Evolutionary conservation across 2,888 invertebrate genomes (phyloP), one percentile per base, ranked within the genome.

Genomic region (Ecliptopera silaceata): DNA sequence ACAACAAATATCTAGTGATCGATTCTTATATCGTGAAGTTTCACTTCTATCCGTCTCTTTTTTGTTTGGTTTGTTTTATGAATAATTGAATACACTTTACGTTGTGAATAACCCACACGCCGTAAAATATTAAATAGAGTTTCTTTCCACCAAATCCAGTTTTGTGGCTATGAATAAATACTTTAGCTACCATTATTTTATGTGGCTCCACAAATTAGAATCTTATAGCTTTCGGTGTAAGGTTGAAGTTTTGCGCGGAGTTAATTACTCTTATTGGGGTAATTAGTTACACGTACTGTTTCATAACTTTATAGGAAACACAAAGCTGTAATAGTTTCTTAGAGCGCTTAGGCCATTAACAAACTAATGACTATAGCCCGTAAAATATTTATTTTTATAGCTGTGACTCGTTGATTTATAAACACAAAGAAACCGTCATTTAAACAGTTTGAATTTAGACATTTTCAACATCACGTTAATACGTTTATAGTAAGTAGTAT

Each of bases 51-150:
- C 15, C 10, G 6, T 13, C 0, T 1, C 20, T 12, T 18, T 18
- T 13, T 31, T 48, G 26, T 17, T 15, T 39, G 38, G 17, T 17
- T 42, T 17, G 43, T 71, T 68, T 53, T 68, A 69, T 80, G 70
- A 80, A 80, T 80, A 76, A 78, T 79, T 77, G 64, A 79, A 69
- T 65, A 68, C 65, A 70, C 65, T 69, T 66, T 66, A 71, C 63
- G 67, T 67, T 66, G 58, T 63, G 69, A 65, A 69, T 63, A 67
- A 64, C 62, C 65, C 64, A 59, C 56, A 58, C 64, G 45, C 54
- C 63, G 59, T 72, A 58, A 66, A 72, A 72, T 72, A 73, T 75
- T 74, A 70, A 26, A 74, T 68, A 61, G 50, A 63, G 70, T 70
- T 74, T 76, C 70, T 69, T 70, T 57, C 53, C 59, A 61, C 49